Base-by-base conservation (phyloP, 30 jellyfish, hydroid and myxozoan genomes). In the Calvadosia cruxmelitensis region DNA sequence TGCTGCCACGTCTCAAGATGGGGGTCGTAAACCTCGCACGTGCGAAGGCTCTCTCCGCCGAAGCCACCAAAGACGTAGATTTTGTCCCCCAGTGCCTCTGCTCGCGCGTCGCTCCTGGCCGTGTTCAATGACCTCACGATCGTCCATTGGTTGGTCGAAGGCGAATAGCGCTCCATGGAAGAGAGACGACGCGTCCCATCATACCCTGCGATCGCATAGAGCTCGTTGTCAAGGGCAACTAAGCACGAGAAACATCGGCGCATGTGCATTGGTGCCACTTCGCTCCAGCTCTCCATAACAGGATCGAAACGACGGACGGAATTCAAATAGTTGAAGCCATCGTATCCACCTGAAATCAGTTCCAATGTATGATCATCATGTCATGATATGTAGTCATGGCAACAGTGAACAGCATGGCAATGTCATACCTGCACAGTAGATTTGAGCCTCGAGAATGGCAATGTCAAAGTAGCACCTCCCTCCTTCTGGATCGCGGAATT, bases 71-170 rank as follows among this genome's bases (percentile, higher is more conserved):
- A 68, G 13, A 78, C 84, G 72, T 84, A 84, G 26, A 84, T 72
- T 33, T 30, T 33, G 3, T 57, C 84, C 26, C 73, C 84, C 49
- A 63, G 70, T 1, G 66, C 83, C 29, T 63, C 95, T 0, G 93
- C 93, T 3, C 82, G 66, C 26, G 90, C 68, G 84, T 84, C 95
- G 71, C 95, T 84, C 63, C 95, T 53, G 7, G 93, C 75, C 33
- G 93, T 69, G 24, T 71, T 71, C 32, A 78, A 53, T 5, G 93
- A 71, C 50, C 79, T 67, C 53, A 84, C 72, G 2, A 74, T 26
- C 12, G 78, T 84, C 95, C 95, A 84, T 62, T 78, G 93, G 50
- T 84, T 78, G 2, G 70, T 15, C 1, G 49, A 27, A 24, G 72
- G 72, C 31, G 75, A 71, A 66, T 77, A 84, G 31, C 73, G 50